Conservation (phyloP, 2,888 invertebrate genomes). For the Rhabditoides inermis region DNA sequence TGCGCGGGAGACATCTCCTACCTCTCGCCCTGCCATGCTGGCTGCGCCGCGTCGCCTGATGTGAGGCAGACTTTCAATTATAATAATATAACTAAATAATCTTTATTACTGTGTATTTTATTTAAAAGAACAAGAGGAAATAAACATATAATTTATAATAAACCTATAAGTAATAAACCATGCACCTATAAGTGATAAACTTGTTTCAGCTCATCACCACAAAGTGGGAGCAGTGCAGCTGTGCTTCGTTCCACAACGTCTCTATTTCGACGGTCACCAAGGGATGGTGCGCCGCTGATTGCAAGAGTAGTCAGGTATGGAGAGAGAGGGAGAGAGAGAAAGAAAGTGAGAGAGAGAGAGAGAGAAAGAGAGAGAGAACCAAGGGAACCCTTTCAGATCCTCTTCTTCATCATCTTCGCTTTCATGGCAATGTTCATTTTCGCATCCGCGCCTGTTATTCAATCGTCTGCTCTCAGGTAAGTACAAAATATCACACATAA, state of each 20-base stretch:
- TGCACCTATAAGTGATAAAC: no score
- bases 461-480: slow-evolving; percentile 23
- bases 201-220: no score
- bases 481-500: neutral
- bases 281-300: slow-evolving; percentile 15
- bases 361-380: neutral
- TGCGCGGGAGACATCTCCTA: slow-evolving; percentile 22
- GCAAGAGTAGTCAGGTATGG: slow-evolving; percentile 6
- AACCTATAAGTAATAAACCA: no score
- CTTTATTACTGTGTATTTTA: no score
- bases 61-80: no score
- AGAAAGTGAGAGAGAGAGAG: neutral
- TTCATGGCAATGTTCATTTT: slow-evolving; percentile 25
- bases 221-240: no score
- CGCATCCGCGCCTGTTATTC: slow-evolving; percentile 24
- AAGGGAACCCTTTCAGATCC: slow-evolving; percentile 4
- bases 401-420: slow-evolving; percentile 25
- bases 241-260: slow-evolving; percentile 1
- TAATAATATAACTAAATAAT: no score
- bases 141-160: no score
- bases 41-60: no score
- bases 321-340: neutral
- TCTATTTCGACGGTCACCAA: slow-evolving; percentile 1
- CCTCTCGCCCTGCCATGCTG: slow-evolving; percentile 32
- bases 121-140: no score